These are phyloP conservation scores for Acanthopagrus latus DNA, from an alignment of 2,797 vertebrate genomes.

Conservation along the genomic window DNA sequence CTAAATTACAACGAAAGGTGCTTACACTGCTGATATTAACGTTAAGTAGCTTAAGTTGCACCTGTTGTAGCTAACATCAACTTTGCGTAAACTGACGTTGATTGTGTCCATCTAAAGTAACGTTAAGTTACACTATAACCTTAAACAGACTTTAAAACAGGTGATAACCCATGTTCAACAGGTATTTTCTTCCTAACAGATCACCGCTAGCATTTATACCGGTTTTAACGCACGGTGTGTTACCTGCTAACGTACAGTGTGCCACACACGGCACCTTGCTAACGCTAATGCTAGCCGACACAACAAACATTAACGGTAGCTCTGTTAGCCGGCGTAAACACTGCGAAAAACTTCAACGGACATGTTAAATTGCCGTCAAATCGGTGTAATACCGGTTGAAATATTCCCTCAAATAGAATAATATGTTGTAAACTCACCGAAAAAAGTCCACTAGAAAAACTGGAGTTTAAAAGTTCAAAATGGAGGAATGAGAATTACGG, in stretches of 20 bases:
- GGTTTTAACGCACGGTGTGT: not conserved
- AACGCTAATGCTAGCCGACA: slow-evolving; percentile 75
- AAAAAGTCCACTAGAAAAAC: slow-evolving; percentile 60
- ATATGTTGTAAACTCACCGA: slow-evolving; percentile 65
- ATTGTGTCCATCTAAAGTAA: not conserved
- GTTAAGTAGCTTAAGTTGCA: slow-evolving; percentile 35
- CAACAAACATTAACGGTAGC: slow-evolving; percentile 39
- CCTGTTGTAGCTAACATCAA: slow-evolving; percentile 36
- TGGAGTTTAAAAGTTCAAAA: slow-evolving; percentile 86
- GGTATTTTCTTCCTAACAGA: not conserved
- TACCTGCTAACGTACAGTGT: slow-evolving; percentile 52
- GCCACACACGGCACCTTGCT: slow-evolving; percentile 50
- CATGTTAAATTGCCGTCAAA: fast-evolving
- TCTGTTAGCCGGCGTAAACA: not conserved
- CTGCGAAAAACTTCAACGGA: not conserved
- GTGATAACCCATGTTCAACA: not conserved
- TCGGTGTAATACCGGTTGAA: fast-evolving
- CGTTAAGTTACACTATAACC: fast-evolving
- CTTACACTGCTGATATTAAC: slow-evolving; percentile 22
- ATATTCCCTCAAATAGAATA: too few relatives aligned
- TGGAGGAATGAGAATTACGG: slow-evolving; percentile 83
- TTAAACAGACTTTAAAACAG: fast-evolving
- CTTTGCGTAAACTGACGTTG: not conserved
- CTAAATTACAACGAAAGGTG: not conserved
- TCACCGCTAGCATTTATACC: too few relatives aligned